Percentiles rank a stretch among this genome's conserved stretches.
Evolutionary conservation across 2,797 vertebrate genomes (phyloP).

Genomic region (Odontamblyopus lacepedii): DNA sequence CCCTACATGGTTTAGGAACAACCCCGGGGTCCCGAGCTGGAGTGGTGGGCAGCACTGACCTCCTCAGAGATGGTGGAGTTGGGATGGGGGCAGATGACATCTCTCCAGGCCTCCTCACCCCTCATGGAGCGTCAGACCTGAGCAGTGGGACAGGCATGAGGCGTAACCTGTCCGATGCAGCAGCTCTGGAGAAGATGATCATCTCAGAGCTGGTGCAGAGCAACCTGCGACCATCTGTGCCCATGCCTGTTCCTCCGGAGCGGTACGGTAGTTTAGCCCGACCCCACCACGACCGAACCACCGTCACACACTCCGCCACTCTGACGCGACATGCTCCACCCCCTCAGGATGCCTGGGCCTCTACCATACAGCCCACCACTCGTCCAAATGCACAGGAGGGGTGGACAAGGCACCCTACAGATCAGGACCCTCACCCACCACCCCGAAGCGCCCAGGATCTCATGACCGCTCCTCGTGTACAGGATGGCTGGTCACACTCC

Average conservation of each 20-base stretch:
- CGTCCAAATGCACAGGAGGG: slow-evolving; percentile 60
- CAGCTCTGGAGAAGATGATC: slow-evolving; percentile 93
- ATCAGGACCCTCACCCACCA: slow-evolving; percentile 52
- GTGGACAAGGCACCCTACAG: slow-evolving; percentile 65
- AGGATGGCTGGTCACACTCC: slow-evolving; percentile 70
- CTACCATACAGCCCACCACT: slow-evolving; percentile 61
- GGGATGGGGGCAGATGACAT: slow-evolving; percentile 76
- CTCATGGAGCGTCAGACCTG: slow-evolving; percentile 67
- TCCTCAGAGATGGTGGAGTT: slow-evolving; percentile 76
- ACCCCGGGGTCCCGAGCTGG: slow-evolving; percentile 73
- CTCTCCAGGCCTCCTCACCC: slow-evolving; percentile 78
- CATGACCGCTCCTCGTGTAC: slow-evolving; percentile 55
- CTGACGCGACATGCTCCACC: slow-evolving; percentile 65
- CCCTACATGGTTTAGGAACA: slow-evolving; percentile 84
- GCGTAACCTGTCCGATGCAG: slow-evolving; percentile 86
- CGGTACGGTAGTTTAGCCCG: slow-evolving; percentile 76
- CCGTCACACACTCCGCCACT: slow-evolving; percentile 66
- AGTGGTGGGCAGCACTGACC: slow-evolving; percentile 82
- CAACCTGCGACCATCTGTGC: slow-evolving; percentile 79
- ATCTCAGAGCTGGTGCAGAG: slow-evolving; percentile 95
- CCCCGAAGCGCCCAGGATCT: slow-evolving; percentile 59
- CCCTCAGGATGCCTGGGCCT: slow-evolving; percentile 68
- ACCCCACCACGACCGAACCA: slow-evolving; percentile 59
- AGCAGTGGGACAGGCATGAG: slow-evolving; percentile 59
- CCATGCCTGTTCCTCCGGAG: slow-evolving; percentile 72